Percentiles rank a stretch among this genome's conserved stretches.
phyloP scores from a whole-genome alignment of 1,140 invertebrate genomes.

The Dolichoris vasculosae region DNA sequence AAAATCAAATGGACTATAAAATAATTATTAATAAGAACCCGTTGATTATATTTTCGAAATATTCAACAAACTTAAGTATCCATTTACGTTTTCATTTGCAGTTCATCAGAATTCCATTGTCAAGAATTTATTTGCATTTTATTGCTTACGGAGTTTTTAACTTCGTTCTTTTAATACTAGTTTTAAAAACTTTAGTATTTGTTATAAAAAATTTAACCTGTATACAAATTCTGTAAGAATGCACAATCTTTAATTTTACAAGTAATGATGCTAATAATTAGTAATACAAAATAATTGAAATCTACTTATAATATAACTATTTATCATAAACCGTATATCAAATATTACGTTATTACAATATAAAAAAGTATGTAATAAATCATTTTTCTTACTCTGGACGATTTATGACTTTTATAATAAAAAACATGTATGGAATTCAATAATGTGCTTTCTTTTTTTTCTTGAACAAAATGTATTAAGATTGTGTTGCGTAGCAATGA shows the following conservation, averaged over 20 bases:
- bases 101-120: slow-evolving; percentile 20
- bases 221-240: slow-evolving; percentile 4
- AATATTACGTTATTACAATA: background rate
- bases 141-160: slow-evolving; percentile 19
- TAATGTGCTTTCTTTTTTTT: background rate
- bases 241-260: background rate
- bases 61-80: background rate
- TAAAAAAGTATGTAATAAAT: background rate
- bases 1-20: slow-evolving; percentile 36
- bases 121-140: slow-evolving; percentile 39
- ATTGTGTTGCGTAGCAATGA: background rate
- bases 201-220: background rate
- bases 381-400: background rate
- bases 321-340: background rate
- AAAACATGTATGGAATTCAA: background rate
- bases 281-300: too few relatives aligned
- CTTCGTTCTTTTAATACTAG: background rate
- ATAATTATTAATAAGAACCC: background rate
- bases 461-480: background rate
- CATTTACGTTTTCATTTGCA: slow-evolving; percentile 8
- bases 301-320: background rate
- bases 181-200: background rate
- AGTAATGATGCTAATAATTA: too few relatives aligned
- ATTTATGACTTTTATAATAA: background rate
- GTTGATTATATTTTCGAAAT: slow-evolving; percentile 33